Percentiles rank a stretch among this genome's conserved stretches.
phyloP scores from a whole-genome alignment of 2,113 vertebrate genomes.

The Ptyas mucosa region DNA sequence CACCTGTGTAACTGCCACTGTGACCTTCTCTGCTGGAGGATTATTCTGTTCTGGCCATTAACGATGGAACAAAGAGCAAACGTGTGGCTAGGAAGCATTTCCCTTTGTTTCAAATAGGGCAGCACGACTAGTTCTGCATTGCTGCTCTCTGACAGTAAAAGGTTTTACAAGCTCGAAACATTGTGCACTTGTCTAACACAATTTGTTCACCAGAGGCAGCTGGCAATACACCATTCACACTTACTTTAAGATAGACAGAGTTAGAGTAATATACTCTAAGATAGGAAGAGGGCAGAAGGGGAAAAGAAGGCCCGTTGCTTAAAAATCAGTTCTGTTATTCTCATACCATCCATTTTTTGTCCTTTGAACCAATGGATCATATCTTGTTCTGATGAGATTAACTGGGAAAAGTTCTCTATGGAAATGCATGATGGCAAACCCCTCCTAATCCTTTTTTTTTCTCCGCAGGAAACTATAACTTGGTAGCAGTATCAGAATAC shows the following conservation, averaged over 20 bases:
- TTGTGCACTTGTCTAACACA: neutral
- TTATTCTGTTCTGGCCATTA: neutral
- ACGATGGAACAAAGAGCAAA: neutral
- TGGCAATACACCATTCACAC: neutral
- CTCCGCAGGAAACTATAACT: conserved; percentile 17
- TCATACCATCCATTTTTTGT: conserved; percentile 32
- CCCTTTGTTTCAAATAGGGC: neutral
- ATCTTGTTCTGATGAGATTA: conserved; percentile 38
- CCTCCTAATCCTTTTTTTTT: conserved; percentile 55
- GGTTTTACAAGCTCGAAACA: conserved; percentile 1
- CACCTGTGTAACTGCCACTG: neutral
- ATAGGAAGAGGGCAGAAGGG: neutral
- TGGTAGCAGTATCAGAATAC: conserved; percentile 43
- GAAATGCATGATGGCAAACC: conserved; percentile 41
- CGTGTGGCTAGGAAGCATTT: neutral
- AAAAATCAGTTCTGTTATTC: neutral
- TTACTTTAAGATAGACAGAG: neutral
- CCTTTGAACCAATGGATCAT: neutral
- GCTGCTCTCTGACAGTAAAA: neutral
- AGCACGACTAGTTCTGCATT: neutral
- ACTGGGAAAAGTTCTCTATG: conserved; percentile 14
- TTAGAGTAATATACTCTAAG: neutral
- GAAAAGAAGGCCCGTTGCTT: neutral
- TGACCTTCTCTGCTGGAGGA: neutral
- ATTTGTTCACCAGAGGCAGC: conserved; percentile 10